phyloP scores from a whole-genome alignment of 2,888 invertebrate genomes.

The Nomada ferruginata region DNA sequence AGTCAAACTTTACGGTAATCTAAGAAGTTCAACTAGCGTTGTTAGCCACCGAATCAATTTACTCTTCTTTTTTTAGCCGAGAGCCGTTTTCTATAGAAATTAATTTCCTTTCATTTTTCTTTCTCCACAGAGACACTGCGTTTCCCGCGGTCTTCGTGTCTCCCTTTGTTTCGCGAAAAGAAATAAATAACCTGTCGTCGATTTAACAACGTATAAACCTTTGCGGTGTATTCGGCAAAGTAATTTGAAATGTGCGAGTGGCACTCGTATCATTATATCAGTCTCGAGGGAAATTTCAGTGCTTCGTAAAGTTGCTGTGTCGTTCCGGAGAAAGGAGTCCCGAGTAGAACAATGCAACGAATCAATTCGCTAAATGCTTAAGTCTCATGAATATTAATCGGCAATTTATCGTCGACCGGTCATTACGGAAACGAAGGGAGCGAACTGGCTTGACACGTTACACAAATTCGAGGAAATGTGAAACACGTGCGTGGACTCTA shows the following conservation, averaged over 20 bases:
- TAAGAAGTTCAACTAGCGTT: slow-evolving; percentile 35
- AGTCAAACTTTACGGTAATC: slow-evolving; percentile 32
- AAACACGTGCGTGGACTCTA: slow-evolving; percentile 20
- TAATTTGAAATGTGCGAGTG: slow-evolving; percentile 52
- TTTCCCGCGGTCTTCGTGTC: not conserved
- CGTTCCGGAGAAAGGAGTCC: slow-evolving; percentile 31
- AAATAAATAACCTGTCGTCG: slow-evolving; percentile 28
- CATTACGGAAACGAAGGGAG: not conserved
- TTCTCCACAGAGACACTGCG: not conserved
- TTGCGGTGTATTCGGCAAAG: slow-evolving; percentile 18
- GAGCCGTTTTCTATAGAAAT: slow-evolving; percentile 23
- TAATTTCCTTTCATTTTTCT: slow-evolving; percentile 14
- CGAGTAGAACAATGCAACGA: no score
- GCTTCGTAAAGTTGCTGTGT: slow-evolving; percentile 46
- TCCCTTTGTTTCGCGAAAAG: not conserved
- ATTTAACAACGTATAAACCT: slow-evolving; percentile 29
- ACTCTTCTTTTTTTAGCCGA: not conserved
- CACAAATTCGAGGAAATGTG: slow-evolving; percentile 45
- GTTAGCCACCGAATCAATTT: slow-evolving; percentile 12
- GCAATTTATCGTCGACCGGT: not conserved
- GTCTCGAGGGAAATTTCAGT: slow-evolving; percentile 63
- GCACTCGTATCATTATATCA: slow-evolving; percentile 43
- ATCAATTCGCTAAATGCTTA: no score
- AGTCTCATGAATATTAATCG: slow-evolving; percentile 1
- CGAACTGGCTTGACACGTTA: not conserved